Evolutionary conservation across 2,888 invertebrate genomes (phyloP), one percentile per base, ranked within the genome.

Genomic region (Conchocele bisecta): DNA sequence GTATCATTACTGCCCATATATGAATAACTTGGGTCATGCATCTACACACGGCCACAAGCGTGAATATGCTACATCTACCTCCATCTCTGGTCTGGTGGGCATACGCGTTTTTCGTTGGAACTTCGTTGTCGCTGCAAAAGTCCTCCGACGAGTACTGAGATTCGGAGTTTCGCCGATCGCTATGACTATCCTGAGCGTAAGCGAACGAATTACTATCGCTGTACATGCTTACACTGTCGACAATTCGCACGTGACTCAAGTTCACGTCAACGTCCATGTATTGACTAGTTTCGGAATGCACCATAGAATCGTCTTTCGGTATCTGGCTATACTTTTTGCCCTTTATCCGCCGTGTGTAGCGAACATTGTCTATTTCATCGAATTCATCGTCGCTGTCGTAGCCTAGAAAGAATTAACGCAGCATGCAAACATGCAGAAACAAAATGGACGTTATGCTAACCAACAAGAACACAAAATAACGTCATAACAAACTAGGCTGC

Each of bases 301-400:
- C 86, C 60, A 82, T 75, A 5, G 86, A 82, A 75, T 88, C 88
- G 48, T 86, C 87, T 60, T 83, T 86, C 29, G 86, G 85, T 35
- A 88, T 75, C n/a, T 84, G 82, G 48, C 85, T 82, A 81, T 88
- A 88, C 81, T 87, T 85, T 86, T 87, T 88, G 70, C 87, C 88
- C 46, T 84, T 84, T 74, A 81, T 86, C 70, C 83, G 77, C 33
- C 86, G 83, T 46, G 85, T 85, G 77, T 86, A 86, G 59, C 73
- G 81, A 46, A 84, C 75, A 58, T 82, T 83, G 33, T 83, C 83
- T 33, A 74, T 76, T 57, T 85, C 84, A 59, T 85, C 87, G 63
- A 84, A 83, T 57, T 87, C 88, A 64, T 89, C 89, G 74, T 89
- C 89, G 37, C 87, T 83, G 74, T 89, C 88, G 82, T 86, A 89